Conservation (phyloP, 2,113 vertebrate genomes). For the Ivindomyrus marchei region DNA sequence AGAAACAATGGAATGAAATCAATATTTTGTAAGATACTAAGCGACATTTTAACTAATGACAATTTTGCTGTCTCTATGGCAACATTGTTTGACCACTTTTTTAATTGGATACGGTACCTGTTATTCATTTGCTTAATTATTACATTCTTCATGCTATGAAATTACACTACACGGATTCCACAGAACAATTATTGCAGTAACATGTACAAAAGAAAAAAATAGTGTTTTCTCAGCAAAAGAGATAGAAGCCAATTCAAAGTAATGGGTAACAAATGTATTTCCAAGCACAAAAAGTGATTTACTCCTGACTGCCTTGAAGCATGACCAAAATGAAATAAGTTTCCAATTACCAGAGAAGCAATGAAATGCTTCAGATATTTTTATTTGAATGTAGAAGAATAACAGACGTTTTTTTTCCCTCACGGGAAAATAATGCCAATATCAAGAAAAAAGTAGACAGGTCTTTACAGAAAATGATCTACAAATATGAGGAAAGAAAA, state of each 20-base stretch:
- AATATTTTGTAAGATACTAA: background rate
- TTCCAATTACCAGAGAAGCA: background rate
- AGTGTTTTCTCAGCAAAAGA: background rate
- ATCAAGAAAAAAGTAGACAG: background rate
- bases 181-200: background rate
- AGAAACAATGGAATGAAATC: background rate
- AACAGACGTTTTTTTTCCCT: background rate
- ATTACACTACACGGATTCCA: background rate
- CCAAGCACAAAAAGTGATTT: background rate
- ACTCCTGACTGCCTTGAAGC: slow-evolving; percentile 1
- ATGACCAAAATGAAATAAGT: background rate
- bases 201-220: background rate
- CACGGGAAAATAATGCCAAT: background rate
- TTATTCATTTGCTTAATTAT: background rate
- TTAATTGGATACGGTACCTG: background rate
- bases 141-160: background rate
- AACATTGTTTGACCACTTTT: background rate
- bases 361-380: slow-evolving; percentile 4
- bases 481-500: background rate
- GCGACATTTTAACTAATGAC: background rate
- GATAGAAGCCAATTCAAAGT: background rate
- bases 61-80: background rate
- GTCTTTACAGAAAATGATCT: background rate
- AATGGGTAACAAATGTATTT: slow-evolving; percentile 4
- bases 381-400: background rate